phyloP scores from a whole-genome alignment of 2,888 invertebrate species.

The Stenotaenia linearis region DNA sequence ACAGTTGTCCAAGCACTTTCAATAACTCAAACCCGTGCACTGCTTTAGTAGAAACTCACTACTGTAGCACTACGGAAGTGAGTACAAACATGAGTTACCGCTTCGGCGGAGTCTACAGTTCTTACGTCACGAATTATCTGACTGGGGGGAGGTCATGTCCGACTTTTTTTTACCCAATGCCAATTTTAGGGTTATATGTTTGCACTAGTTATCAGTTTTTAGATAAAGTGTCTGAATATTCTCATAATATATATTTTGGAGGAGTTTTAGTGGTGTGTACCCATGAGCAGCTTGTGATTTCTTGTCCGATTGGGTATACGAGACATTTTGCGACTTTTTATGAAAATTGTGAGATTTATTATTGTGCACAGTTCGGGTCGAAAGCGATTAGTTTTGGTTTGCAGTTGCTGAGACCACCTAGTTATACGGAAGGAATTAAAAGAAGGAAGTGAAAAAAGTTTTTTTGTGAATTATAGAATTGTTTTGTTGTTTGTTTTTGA shows the following conservation, averaged over 20 bases:
- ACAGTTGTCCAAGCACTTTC: not conserved
- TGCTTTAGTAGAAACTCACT: not conserved
- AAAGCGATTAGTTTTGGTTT: not conserved
- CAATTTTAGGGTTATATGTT: not conserved
- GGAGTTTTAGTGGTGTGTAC: not conserved
- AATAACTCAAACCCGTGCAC: not conserved
- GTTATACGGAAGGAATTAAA: not conserved
- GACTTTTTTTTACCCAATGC: not conserved
- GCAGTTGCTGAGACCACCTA: not conserved
- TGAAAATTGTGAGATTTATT: not conserved
- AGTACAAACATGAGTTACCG: not conserved
- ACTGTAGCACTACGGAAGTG: not conserved
- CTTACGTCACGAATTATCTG: not conserved
- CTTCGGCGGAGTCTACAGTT: not conserved
- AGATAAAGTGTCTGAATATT: not conserved
- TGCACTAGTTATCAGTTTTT: not conserved
- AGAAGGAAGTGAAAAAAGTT: too few relatives aligned
- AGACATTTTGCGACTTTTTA: not conserved
- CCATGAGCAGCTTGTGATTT: not conserved
- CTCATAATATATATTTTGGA: not conserved
- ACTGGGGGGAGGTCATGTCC: not conserved
- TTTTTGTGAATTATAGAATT: too few relatives aligned
- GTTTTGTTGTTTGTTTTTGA: too few relatives aligned
- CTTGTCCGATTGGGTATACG: not conserved
- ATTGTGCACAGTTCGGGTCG: not conserved